Conservation (phyloP, 2,797 vertebrate species). For the Sitta carolinensis region DNA sequence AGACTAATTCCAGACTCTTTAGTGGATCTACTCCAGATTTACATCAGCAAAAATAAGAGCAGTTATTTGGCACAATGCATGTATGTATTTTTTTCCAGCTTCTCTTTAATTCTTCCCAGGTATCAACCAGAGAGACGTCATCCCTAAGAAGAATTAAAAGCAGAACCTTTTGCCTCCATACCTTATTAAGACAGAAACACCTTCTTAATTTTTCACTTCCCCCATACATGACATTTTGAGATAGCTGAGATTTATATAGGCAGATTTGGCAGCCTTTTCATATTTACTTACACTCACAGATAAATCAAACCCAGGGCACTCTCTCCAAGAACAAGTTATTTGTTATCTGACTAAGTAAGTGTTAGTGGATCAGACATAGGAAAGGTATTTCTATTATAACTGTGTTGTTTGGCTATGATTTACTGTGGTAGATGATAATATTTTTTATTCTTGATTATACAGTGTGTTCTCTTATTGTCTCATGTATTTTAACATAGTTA, state of each 20-base stretch:
- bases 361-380: conserved; percentile 65
- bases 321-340: conserved; percentile 73
- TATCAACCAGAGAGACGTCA: conserved; percentile 11
- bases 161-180: conserved; percentile 33
- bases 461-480: conserved; percentile 33
- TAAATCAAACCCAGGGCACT: conserved; percentile 68
- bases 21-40: conserved; percentile 46
- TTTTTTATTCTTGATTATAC: conserved; percentile 65
- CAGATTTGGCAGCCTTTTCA: conserved; percentile 72
- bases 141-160: conserved; percentile 31
- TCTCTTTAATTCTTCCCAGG: conserved; percentile 44
- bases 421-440: conserved; percentile 39
- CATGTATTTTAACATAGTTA: conserved; percentile 30
- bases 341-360: conserved; percentile 74
- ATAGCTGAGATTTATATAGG: conserved; percentile 69
- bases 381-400: conserved; percentile 72
- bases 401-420: conserved; percentile 66
- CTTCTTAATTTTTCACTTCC: conserved; percentile 63
- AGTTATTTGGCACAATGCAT: conserved; percentile 11
- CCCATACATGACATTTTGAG: conserved; percentile 49
- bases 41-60: conserved; percentile 19
- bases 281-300: conserved; percentile 71
- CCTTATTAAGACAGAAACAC: conserved; percentile 62
- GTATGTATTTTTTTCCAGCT: neutral
- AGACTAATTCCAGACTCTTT: conserved; percentile 39